Evolutionary conservation across 2,888 invertebrate species (phyloP), one percentile per base, ranked within the genome.

Genomic region (Tipula vernalis): DNA sequence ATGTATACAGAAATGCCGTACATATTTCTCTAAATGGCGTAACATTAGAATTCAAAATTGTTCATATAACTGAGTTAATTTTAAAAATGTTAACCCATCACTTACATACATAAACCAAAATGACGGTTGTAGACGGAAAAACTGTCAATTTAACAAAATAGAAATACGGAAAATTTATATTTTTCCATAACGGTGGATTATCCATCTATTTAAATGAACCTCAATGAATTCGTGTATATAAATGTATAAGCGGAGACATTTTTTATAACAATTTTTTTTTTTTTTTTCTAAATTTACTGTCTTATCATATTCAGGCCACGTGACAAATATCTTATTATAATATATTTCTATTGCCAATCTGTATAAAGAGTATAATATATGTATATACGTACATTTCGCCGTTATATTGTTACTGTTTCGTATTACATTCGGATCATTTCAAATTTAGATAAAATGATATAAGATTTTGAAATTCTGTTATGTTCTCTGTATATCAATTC

Each of bases 241-340:
- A 28, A 10, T 18, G 71, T 12, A n/a, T 28, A 28, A 28, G 28
- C 28, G 28, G 28, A 28, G 28, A 71, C 28, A 71, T 71, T 18
- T 28, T 10, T 71, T 18, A 71, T 71, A 28, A 71, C 3, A 71
- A 71, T 4, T 51, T n/a, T n/a, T n/a, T n/a, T n/a, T 47, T 71
- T 18, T 10, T 71, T 18, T 71, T 71, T 71, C 28, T 8, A 28
- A 71, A 71, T 71, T 71, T 71, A 71, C 71, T 71, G 71, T 71
- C 71, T 71, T 71, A 71, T 71, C 71, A 71, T 71, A 71, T 71
- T 71, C 71, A 71, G 71, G 71, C 71, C 71, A 71, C 71, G 71
- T 71, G 71, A 71, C 71, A 71, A 18, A 71, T 71, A 71, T 71
- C 71, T 71, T 71, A 71, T 71, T 71, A 28, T 71, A 28, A 51